A percentile compares a stretch with the other conserved stretches of the same genome.
Conservation (phyloP, 1,140 invertebrate genomes). For the Harpegnathos saltator region DNA sequence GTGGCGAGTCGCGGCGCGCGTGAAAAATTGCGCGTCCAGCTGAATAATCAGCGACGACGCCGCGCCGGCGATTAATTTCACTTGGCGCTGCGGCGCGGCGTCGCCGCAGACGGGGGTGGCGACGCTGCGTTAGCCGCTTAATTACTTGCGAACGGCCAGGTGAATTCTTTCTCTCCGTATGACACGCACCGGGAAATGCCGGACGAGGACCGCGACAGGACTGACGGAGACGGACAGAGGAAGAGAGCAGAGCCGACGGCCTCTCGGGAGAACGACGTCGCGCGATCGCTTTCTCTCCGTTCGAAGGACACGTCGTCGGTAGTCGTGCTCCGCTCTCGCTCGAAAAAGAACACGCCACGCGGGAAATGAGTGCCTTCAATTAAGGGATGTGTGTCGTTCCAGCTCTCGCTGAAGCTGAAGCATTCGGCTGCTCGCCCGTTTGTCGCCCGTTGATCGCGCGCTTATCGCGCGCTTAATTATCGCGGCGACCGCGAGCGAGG, state of each 20-base stretch:
- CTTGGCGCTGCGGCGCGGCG: not conserved
- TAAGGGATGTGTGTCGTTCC: no score
- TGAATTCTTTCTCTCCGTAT: not conserved
- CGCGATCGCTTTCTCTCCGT: not conserved
- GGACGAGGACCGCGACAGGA: no score
- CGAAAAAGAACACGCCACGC: no score
- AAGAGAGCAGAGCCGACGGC: not conserved
- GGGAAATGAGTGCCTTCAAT: no score
- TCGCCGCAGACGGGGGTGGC: conserved; percentile 32
- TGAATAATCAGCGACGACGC: conserved; percentile 62
- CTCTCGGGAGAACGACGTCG: not conserved
- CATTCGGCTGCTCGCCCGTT: no score
- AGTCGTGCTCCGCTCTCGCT: no score
- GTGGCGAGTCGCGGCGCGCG: conserved; percentile 20
- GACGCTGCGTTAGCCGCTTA: conserved; percentile 29
- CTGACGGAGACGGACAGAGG: not conserved
- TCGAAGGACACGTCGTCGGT: not conserved
- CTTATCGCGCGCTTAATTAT: no score
- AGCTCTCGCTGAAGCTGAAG: no score
- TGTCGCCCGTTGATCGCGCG: not conserved
- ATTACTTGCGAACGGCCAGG: not conserved
- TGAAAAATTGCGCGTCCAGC: conserved; percentile 67
- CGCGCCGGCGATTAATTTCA: conserved; percentile 59
- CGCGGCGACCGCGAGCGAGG: no score
- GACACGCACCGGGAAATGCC: not conserved